These are phyloP conservation scores for Eupithecia inturbata DNA, from an alignment of 2,888 invertebrate genomes.

Conservation along the genomic window DNA sequence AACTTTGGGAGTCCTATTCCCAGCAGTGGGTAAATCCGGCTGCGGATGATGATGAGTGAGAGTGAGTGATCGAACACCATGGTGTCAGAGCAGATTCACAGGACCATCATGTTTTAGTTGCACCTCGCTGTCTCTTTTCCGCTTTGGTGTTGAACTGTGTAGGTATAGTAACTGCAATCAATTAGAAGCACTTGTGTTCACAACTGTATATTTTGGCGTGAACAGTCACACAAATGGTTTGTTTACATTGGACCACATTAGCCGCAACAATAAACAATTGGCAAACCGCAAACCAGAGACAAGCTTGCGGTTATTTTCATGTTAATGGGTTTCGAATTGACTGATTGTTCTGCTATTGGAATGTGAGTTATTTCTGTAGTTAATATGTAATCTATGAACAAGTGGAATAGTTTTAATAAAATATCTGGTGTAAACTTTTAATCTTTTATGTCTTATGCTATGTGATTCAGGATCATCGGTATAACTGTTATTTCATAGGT, in stretches of 20 bases:
- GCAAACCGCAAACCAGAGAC: slow-evolving; percentile 35
- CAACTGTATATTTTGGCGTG: slow-evolving; percentile 32
- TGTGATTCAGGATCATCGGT: too few species aligned
- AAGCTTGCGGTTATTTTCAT: slow-evolving; percentile 36
- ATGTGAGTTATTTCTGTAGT: background rate
- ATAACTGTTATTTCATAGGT: too few species aligned
- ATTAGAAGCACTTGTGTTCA: slow-evolving; percentile 12
- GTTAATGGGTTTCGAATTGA: slow-evolving; percentile 22
- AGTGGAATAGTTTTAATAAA: background rate
- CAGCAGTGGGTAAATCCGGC: background rate
- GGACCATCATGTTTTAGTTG: too few species aligned
- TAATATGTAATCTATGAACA: background rate
- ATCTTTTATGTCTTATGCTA: too few species aligned
- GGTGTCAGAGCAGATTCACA: background rate
- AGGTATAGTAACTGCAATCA: background rate
- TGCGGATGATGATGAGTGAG: background rate
- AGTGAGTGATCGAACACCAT: background rate
- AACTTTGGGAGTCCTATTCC: background rate
- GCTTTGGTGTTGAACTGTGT: background rate
- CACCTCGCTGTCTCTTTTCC: background rate
- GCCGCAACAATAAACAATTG: slow-evolving; percentile 49
- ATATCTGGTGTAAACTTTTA: background rate
- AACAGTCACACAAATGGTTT: slow-evolving; percentile 30
- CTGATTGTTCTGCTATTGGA: slow-evolving; percentile 11
- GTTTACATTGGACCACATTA: slow-evolving; percentile 43